A percentile compares a stretch with the other conserved stretches of the same genome.
Evolutionary conservation across 2,113 vertebrate species (phyloP).

Genomic region (Upupa epops): DNA sequence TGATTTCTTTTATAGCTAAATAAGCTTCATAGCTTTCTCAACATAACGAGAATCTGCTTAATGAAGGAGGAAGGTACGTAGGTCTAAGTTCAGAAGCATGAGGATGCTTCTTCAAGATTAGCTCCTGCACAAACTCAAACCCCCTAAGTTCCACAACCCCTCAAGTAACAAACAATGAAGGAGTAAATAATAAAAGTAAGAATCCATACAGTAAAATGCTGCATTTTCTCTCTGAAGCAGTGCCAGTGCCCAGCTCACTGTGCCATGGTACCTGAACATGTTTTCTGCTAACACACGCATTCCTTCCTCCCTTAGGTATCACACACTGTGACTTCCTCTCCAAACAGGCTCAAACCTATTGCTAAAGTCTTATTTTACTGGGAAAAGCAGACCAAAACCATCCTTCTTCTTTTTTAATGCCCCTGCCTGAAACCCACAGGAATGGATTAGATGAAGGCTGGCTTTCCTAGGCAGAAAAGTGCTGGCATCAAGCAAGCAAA

Average conservation of each 20-base stretch:
- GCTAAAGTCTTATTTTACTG: neutral
- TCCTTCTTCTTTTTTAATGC: neutral
- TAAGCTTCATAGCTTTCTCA: constrained; percentile 43
- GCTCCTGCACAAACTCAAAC: neutral
- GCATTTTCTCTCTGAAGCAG: neutral
- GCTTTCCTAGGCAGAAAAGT: neutral
- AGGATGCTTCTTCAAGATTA: neutral
- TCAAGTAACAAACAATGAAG: neutral
- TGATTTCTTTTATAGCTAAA: constrained; percentile 56
- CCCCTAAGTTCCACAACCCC: neutral
- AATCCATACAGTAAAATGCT: neutral
- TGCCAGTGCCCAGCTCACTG: neutral
- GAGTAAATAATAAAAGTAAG: neutral
- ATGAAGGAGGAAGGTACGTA: neutral
- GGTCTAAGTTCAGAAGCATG: neutral
- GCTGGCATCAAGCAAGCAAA: neutral
- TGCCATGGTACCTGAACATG: neutral
- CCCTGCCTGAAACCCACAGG: neutral
- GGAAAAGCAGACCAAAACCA: neutral
- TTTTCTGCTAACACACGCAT: neutral
- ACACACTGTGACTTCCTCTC: neutral
- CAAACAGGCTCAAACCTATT: neutral
- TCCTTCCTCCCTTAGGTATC: neutral
- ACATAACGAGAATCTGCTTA: constrained; percentile 21
- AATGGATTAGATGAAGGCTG: neutral